Evolutionary conservation across 2,888 invertebrate species (phyloP).

Genomic region (Augochlorella aurata): DNA sequence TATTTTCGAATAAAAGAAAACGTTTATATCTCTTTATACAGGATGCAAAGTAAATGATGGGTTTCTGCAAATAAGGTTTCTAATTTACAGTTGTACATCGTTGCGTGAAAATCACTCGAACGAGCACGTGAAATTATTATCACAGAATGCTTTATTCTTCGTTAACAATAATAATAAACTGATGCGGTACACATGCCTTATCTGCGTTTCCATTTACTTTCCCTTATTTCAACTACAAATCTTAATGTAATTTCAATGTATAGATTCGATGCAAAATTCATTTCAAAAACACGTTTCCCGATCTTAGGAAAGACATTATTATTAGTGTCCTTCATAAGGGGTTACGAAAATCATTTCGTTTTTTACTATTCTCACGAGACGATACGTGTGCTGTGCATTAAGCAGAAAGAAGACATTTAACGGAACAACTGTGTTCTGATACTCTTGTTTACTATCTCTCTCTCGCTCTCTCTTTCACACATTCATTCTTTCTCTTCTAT

Average conservation of each 20-base stretch:
- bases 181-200: constrained; percentile 2
- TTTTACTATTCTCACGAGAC: constrained; percentile 7
- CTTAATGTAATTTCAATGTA: neutral
- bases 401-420: constrained; percentile 6
- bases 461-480: neutral
- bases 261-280: neutral
- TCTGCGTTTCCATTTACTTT: constrained; percentile 11
- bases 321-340: neutral
- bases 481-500: neutral
- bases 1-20: constrained; percentile 46
- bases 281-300: neutral
- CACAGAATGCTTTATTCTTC: constrained; percentile 2
- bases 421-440: neutral
- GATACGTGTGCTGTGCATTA: constrained; percentile 7
- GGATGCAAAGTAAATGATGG: constrained; percentile 40
- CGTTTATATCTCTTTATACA: constrained; percentile 32
- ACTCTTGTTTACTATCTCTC: neutral
- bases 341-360: constrained; percentile 3
- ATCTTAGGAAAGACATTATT: neutral
- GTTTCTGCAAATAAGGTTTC: neutral
- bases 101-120: constrained; percentile 4
- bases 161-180: neutral
- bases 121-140: neutral
- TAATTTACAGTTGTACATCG: neutral
- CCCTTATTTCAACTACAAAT: neutral